A percentile compares a stretch with the other conserved stretches of the same genome.
These are phyloP conservation scores for Limenitis camilla DNA, from an alignment of 2,888 invertebrate genomes.

Conservation along the genomic window DNA sequence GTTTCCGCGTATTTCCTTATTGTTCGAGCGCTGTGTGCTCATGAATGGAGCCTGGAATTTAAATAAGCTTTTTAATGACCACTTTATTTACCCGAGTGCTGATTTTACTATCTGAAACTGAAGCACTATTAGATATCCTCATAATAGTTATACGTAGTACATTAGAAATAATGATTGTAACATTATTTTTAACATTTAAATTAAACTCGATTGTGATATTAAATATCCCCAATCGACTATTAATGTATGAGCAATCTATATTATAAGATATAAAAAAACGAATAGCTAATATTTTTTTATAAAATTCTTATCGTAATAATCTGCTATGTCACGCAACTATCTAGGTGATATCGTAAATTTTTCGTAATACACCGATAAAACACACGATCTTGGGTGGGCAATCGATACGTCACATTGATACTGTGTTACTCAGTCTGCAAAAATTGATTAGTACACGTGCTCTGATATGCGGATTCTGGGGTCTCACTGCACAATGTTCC, in stretches of 20 bases:
- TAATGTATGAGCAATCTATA: background rate
- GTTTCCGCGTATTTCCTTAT: slow-evolving; percentile 71
- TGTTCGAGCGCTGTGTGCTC: slow-evolving; percentile 50
- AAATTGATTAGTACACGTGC: slow-evolving; percentile 5
- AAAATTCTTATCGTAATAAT: slow-evolving; percentile 1
- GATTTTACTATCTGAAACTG: slow-evolving; percentile 12
- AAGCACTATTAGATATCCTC: background rate
- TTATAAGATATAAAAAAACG: background rate
- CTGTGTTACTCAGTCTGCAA: slow-evolving; percentile 1
- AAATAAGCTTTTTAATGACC: slow-evolving; percentile 40
- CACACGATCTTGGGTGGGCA: background rate
- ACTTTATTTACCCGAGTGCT: slow-evolving; percentile 18
- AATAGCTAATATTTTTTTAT: slow-evolving; percentile 1
- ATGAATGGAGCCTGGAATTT: slow-evolving; percentile 64
- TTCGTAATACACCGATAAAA: slow-evolving; percentile 2
- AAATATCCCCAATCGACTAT: too few relatives aligned
- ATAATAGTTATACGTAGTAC: too few relatives aligned
- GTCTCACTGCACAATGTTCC: too few relatives aligned
- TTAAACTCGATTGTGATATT: too few relatives aligned
- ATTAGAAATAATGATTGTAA: too few relatives aligned
- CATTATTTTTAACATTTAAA: too few relatives aligned
- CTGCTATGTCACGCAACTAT: background rate
- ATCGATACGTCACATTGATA: background rate
- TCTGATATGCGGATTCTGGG: background rate
- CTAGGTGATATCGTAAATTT: slow-evolving; percentile 3